Evolutionary conservation across 2,113 vertebrate genomes (phyloP), one percentile per base, ranked within the genome.

Genomic region (Gambusia holbrooki): DNA sequence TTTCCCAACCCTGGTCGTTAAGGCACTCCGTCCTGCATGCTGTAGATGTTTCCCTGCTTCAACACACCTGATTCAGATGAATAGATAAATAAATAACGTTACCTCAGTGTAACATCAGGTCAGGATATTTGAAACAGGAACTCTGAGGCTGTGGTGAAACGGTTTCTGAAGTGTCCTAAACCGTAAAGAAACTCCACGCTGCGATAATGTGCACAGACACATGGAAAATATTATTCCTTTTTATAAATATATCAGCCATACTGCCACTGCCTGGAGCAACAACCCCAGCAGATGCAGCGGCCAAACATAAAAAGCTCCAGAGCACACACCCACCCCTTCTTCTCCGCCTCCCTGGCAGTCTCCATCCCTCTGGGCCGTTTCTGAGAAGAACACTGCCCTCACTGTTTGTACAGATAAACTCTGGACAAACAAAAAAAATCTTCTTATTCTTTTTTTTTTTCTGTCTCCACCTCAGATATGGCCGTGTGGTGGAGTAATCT

Each of bases 381-480:
- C 70, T 80, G 3, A 80, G 74, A 77, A 72, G 13, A 37, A 88
- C 86, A 90, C 81, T 85, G 84, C 61, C 17, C 37, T 84, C 70
- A 69, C 69, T 88, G 85, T 90, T 81, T 77, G 60, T 30, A 70
- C 83, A 84, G 62, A 84, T 80, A 54, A 76, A 87, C 81, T 87
- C 62, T 77, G 75, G 32, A 13, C 29, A 32, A 68, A 75, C 62
- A 70, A 73, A 80, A 15, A 73, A 74, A 42, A 40, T 65, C 68
- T n/a, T 58, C n/a, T 17, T 10, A 48, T 48, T 13, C 51, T 67
- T 67, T 71, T 81, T 67, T 62, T 45, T 14, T n/a, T 32, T 15
- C 14, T 14, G 33, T 13, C 35, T 42, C 7, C 9, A 1, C 2
- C 45, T 74, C 35, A 54, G 66, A 60, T 19, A 42, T 65, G 63